Percentiles rank a stretch among this genome's conserved stretches.
Evolutionary conservation across 2,888 invertebrate genomes (phyloP).

Genomic region (Esperia sulphurella): DNA sequence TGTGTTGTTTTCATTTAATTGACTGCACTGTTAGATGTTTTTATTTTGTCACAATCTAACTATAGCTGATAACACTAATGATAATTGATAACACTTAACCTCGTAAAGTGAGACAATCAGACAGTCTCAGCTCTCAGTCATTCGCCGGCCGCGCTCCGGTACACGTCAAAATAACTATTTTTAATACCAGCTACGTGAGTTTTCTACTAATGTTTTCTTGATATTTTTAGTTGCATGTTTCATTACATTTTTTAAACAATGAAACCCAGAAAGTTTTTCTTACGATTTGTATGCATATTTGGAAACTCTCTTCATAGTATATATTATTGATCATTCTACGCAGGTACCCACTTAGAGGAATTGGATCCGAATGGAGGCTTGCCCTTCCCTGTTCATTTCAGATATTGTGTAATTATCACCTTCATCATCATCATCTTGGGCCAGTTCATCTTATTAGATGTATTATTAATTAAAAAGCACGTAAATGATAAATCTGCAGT

Average conservation of each 20-base stretch:
- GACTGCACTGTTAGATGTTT: not conserved
- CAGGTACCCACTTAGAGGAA: too few species aligned
- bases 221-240: too few species aligned
- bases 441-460: too few species aligned
- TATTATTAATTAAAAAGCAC: too few species aligned
- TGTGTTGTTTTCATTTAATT: not conserved
- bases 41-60: not conserved
- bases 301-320: too few species aligned
- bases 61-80: slow-evolving; percentile 4
- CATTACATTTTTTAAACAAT: not conserved
- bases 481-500: too few species aligned
- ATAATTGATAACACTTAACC: not conserved
- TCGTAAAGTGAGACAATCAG: not conserved
- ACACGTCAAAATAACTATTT: not conserved
- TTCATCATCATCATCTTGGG: too few species aligned
- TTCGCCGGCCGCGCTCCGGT: not conserved
- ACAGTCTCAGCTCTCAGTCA: not conserved
- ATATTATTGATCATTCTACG: too few species aligned
- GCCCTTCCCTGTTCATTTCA: too few species aligned
- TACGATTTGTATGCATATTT: not conserved
- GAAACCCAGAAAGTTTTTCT: not conserved
- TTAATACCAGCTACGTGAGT: not conserved
- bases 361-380: too few species aligned
- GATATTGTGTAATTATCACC: too few species aligned
- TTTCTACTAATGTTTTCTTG: not conserved